phyloP scores from a whole-genome alignment of 2,888 invertebrate species.

The Caenorhabditis wallacei region DNA sequence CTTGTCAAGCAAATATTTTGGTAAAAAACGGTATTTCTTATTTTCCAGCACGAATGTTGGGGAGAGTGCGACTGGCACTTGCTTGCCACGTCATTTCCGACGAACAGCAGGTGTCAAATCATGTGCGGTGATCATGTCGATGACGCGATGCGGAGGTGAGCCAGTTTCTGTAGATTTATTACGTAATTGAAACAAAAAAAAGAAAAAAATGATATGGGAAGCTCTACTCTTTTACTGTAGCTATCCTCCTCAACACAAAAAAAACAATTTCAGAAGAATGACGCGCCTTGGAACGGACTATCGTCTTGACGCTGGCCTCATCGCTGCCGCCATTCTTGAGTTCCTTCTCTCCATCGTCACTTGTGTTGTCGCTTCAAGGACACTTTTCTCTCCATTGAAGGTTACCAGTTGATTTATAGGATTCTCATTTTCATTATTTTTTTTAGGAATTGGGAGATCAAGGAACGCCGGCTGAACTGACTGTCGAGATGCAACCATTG shows the following conservation, averaged over 20 bases:
- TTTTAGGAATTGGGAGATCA: conserved; percentile 56
- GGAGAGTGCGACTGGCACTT: conserved; percentile 81
- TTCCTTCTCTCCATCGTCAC: conserved; percentile 73
- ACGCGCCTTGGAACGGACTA: conserved; percentile 81
- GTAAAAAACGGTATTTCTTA: not conserved
- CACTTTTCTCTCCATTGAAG: conserved; percentile 68
- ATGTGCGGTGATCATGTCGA: conserved; percentile 78
- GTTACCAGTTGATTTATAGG: conserved; percentile 35
- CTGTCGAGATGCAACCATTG: conserved; percentile 61
- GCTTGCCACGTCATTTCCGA: conserved; percentile 77
- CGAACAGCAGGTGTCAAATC: conserved; percentile 79
- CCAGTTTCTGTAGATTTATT: conserved; percentile 4
- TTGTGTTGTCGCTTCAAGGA: conserved; percentile 70
- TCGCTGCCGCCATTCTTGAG: conserved; percentile 74
- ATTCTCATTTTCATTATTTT: conserved; percentile 1
- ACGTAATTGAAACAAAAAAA: not conserved
- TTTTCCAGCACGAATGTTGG: conserved; percentile 77
- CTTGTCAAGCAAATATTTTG: conserved; percentile 7
- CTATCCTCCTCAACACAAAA: too few species aligned
- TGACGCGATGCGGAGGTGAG: conserved; percentile 75
- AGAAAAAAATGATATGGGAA: not conserved
- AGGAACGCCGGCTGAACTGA: conserved; percentile 29
- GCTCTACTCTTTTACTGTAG: too few species aligned
- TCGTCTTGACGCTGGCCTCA: conserved; percentile 78
- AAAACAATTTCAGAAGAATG: conserved; percentile 71